Percentiles rank a stretch among this genome's conserved stretches.
phyloP scores from a whole-genome alignment of 1,140 invertebrate species.

The Tetramorium simillimum region DNA sequence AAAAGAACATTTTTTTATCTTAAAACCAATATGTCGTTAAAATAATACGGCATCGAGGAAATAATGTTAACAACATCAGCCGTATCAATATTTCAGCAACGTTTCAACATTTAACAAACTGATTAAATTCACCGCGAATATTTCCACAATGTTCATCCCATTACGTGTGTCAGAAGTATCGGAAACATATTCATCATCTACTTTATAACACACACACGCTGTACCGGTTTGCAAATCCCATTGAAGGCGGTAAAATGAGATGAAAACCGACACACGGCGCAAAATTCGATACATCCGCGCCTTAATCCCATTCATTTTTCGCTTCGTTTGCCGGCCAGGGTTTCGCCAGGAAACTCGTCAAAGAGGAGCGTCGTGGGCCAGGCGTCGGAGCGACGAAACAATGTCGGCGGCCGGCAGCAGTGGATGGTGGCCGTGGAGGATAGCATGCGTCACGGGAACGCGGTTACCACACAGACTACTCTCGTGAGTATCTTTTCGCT shows the following conservation, averaged over 20 bases:
- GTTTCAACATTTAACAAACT: not conserved
- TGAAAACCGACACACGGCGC: not conserved
- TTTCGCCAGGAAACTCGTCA: slow-evolving; percentile 88
- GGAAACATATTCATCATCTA: not conserved
- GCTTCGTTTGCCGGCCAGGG: slow-evolving; percentile 84
- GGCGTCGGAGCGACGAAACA: slow-evolving; percentile 78
- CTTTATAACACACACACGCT: not conserved
- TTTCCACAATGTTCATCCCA: not conserved
- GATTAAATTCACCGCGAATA: not conserved
- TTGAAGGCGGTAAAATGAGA: not conserved
- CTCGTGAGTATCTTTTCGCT: slow-evolving; percentile 87
- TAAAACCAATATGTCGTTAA: not conserved
- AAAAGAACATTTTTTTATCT: not conserved
- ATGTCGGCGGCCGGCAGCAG: slow-evolving; percentile 79
- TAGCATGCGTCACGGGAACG: slow-evolving; percentile 84
- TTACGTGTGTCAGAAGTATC: not conserved
- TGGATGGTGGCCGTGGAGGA: slow-evolving; percentile 84
- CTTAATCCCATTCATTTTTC: not conserved
- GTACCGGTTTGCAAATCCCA: not conserved
- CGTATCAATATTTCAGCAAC: not conserved
- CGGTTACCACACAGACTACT: slow-evolving; percentile 89
- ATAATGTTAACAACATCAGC: not conserved
- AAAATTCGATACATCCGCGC: not conserved
- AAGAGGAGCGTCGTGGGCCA: slow-evolving; percentile 83
- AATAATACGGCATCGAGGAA: not conserved